Base-by-base conservation (phyloP, 1,140 invertebrate genomes). In the Spodoptera frugiperda region DNA sequence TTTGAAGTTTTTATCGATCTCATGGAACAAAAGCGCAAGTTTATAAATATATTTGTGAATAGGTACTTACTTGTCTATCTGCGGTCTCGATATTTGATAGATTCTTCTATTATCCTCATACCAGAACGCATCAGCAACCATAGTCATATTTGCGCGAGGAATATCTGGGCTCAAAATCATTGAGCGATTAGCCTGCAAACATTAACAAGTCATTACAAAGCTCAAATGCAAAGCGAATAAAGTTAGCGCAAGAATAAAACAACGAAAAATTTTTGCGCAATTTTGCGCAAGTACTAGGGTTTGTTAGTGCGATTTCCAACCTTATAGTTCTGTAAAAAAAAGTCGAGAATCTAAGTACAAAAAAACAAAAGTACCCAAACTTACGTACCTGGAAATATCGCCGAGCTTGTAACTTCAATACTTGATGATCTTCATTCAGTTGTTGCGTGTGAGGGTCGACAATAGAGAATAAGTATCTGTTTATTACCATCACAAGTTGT, bases 401-500 rank as follows among this genome's bases (percentile, higher is more conserved):
- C 9, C 77, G 73, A 0, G 95, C 93, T 25, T 86, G 90, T 3
- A 84, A 67, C 74, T 87, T 85, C 25, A 93, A 81, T 39, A 87
- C 83, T 3, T 81, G 71, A 14, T 68, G 78, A 78, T 94, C 89
- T 25, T 87, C 84, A 9, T 89, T 88, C 46, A 95, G 85, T 84
- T 95, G 95, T 79, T 90, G 85, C 0, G 91, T 95, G 71, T 87
- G 83, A n/a, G 88, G 81, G 85, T 98, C 96, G 1, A 98, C 95
- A 53, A 96, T 96, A 88, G 98, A 97, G 94, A 98, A 99, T 3
- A 99, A 92, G 59, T 97, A 96, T 84, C 97, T 94, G 30, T 97
- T 96, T 53, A 98, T 95, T 0, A 96, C 95, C 83, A 98, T 88
- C 10, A 99, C 96, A 21, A 98, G 94, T 91, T 99, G 97, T 85